Evolutionary conservation across 1,140 invertebrate species (phyloP), one percentile per base, ranked within the genome.

Genomic region (Luehdorfia chinensis): DNA sequence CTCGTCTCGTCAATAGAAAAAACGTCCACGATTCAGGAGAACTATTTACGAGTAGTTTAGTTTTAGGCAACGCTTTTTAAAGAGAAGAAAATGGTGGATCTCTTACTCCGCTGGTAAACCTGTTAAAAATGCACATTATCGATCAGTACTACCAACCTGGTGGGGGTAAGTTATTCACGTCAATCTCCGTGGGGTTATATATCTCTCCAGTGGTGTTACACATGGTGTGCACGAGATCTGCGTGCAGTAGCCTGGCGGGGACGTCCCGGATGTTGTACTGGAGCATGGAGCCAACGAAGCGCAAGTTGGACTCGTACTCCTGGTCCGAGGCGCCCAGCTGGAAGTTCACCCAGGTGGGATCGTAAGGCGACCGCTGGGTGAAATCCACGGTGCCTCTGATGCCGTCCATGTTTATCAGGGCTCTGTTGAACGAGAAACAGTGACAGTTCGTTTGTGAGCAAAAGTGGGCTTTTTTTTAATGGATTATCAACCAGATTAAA

Each of bases 331-430:
- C 89, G 1, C 87, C 88, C 11, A 97, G 70, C 45, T 93, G 92
- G 37, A 97, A 91, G 58, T 91, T 92, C 0, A 96, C 84, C 85
- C 92, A 93, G 0, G 96, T 97, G 0, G 94, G 93, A 79, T 96
- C 92, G 68, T 95, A 97, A 4, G 92, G 92, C 0, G 94, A 96
- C 12, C 92, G 89, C 87, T 98, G 97, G 4, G 88, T 90, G 16
- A 98, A 90, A 1, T 88, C 92, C 1, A 98, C 88, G 32, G 93
- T 90, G 0, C 96, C 96, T 70, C 90, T 92, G 1, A 98, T 92
- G 2, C 96, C 96, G 30, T 92, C 91, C 28, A 91, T 90, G 79
- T 94, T 93, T 27, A 98, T 91, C 2, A 93, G 77, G 1, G 92
- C 91, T 66, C 93, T 93, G 53, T 49, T 87, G 88, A 15, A 9